Base-by-base conservation (phyloP, 23 tunicate genomes). In the Aplidium turbinatum region DNA sequence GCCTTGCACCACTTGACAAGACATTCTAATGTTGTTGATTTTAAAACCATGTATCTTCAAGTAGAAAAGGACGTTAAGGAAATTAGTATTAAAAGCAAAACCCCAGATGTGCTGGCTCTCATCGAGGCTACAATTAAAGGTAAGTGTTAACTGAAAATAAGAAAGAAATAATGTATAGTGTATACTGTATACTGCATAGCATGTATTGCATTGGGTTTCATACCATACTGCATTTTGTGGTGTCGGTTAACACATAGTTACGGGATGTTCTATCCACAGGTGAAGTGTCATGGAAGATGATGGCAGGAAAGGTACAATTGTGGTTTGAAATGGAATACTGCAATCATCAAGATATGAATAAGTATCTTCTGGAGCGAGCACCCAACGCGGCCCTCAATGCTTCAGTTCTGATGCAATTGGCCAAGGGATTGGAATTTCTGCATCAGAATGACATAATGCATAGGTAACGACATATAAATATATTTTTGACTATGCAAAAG, bases 261-360 rank as follows among this genome's bases (percentile, higher is more conserved):
- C n/a, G n/a, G n/a, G n/a, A n/a, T n/a, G n/a, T n/a, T n/a, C n/a
- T n/a, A n/a, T n/a, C n/a, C 19, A 33, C 1, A 18, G 76, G 31
- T 45, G 18, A 13, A 13, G 13, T 45, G 51, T 45, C 16, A n/a
- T n/a, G n/a, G n/a, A n/a, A n/a, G n/a, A n/a, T n/a, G n/a, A n/a
- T n/a, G n/a, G n/a, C n/a, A n/a, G n/a, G n/a, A n/a, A n/a, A n/a
- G n/a, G n/a, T n/a, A n/a, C n/a, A n/a, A n/a, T 72, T 93, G 24
- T 85, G 98, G 98, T 94, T 94, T 77, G 94, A 87, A 26, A 94
- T 87, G 94, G 99, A 94, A 56, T 86, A 66, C 42, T 94, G 99
- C 47, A 81, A 86, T 77, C 72, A 83, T 30, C 95, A 95, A 18
- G 99, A 94, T 58, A 82, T 94, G 94, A 94, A 94, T 56, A 83